Conservation (phyloP, 2,888 invertebrate genomes). For the Furcula furcula region DNA sequence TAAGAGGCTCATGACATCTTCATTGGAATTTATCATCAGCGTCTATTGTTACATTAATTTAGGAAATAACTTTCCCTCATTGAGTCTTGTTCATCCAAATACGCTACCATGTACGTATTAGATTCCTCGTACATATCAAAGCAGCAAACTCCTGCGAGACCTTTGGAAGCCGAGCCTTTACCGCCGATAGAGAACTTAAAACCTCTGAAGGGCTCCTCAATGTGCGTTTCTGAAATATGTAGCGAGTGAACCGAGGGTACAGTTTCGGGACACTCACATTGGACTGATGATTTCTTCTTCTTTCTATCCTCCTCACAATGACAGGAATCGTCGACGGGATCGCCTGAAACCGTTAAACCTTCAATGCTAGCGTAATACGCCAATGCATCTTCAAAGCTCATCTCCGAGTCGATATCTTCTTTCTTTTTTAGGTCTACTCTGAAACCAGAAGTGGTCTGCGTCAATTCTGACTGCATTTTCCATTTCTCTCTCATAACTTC, state of each 20-base stretch:
- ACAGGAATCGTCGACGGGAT: too few relatives aligned
- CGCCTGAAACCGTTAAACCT: too few relatives aligned
- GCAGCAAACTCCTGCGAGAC: slow-evolving; percentile 32
- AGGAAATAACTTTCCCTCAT: background rate
- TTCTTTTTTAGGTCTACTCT: slow-evolving; percentile 18
- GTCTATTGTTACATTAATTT: too few relatives aligned
- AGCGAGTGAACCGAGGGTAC: background rate
- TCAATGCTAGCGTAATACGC: slow-evolving; percentile 14
- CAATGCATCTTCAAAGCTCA: slow-evolving; percentile 28
- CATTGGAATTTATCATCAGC: too few relatives aligned
- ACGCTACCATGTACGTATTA: background rate
- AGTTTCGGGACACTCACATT: background rate
- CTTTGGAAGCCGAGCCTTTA: slow-evolving; percentile 35
- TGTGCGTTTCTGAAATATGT: too few relatives aligned
- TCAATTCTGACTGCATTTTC: slow-evolving; percentile 24
- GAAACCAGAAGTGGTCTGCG: slow-evolving; percentile 28
- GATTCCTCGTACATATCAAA: slow-evolving; percentile 18
- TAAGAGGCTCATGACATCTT: too few relatives aligned
- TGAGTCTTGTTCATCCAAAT: background rate
- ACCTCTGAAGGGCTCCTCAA: background rate
- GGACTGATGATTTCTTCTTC: background rate
- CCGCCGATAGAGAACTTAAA: slow-evolving; percentile 21
- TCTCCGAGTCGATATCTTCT: slow-evolving; percentile 10
- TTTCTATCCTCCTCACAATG: background rate
- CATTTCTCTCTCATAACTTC: background rate